phyloP scores from a whole-genome alignment of 2,797 vertebrate genomes.

The Discoglossus pictus region DNA sequence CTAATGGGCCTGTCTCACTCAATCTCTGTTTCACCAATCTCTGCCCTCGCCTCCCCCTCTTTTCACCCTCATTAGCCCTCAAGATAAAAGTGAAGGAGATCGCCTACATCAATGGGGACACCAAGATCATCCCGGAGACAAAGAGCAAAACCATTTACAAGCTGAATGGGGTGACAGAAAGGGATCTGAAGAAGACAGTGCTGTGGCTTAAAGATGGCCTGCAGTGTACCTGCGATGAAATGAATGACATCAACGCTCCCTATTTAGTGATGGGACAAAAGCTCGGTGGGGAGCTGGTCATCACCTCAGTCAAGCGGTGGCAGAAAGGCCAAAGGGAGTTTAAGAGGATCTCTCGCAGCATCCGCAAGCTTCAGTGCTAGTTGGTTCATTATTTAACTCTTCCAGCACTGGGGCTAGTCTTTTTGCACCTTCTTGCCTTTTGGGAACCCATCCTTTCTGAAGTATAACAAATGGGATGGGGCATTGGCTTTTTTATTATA shows the following conservation, averaged over 20 bases:
- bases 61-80: constrained; percentile 74
- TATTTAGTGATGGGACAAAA: constrained; percentile 98
- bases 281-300: constrained; percentile 89
- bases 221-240: constrained; percentile 94
- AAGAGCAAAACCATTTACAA: constrained; percentile 98
- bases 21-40: constrained; percentile 51
- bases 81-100: constrained; percentile 99
- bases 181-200: constrained; percentile 87
- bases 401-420: constrained; percentile 54
- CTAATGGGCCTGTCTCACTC: constrained; percentile 50
- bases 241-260: constrained; percentile 93
- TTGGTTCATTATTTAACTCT: background rate
- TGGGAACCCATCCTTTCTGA: constrained; percentile 41
- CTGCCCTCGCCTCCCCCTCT: constrained; percentile 44
- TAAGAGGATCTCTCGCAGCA: constrained; percentile 94
- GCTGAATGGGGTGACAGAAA: constrained; percentile 89
- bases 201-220: constrained; percentile 94
- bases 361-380: constrained; percentile 96
- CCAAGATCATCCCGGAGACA: constrained; percentile 93
- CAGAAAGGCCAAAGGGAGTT: constrained; percentile 93
- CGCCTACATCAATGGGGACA: constrained; percentile 95
- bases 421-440: constrained; percentile 58
- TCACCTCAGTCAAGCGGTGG: constrained; percentile 96
- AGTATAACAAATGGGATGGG: constrained; percentile 34
- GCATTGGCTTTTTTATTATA: constrained; percentile 44